Evolutionary conservation across 2,113 vertebrate species (phyloP).

Genomic region (Nothobranchius furzeri): DNA sequence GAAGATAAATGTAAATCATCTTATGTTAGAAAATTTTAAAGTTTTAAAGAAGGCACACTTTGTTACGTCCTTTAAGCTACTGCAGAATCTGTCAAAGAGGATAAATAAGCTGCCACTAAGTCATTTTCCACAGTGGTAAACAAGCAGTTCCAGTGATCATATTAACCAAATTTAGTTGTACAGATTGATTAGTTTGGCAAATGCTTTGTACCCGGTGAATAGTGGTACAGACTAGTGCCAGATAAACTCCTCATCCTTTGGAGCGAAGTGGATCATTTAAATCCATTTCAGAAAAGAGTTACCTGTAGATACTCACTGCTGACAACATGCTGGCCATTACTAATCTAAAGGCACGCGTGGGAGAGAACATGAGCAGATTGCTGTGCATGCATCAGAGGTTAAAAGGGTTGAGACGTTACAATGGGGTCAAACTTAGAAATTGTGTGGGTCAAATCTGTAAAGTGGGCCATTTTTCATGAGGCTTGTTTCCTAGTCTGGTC

Average conservation of each 20-base stretch:
- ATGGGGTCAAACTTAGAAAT: slow-evolving; percentile 53
- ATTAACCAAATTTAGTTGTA: not conserved
- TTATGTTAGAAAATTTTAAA: not conserved
- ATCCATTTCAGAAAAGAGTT: slow-evolving; percentile 33
- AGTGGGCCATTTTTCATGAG: slow-evolving; percentile 74
- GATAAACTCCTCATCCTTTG: slow-evolving; percentile 60
- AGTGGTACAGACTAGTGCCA: slow-evolving; percentile 45
- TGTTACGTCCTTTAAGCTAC: too few species aligned
- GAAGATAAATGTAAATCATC: not conserved
- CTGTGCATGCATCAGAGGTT: not conserved
- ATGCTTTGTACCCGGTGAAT: slow-evolving; percentile 29
- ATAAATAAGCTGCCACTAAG: slow-evolving; percentile 6
- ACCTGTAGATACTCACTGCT: slow-evolving; percentile 38
- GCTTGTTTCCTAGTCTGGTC: slow-evolving; percentile 38
- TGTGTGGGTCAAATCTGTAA: slow-evolving; percentile 61
- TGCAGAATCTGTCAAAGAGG: too few species aligned
- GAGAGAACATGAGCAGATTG: not conserved
- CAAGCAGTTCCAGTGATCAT: not conserved
- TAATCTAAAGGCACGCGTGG: slow-evolving; percentile 35
- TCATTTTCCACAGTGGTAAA: slow-evolving; percentile 16
- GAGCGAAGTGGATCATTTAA: slow-evolving; percentile 54
- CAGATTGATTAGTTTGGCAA: slow-evolving; percentile 11
- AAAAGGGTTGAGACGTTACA: slow-evolving; percentile 41
- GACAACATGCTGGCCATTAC: slow-evolving; percentile 52
- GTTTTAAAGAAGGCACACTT: too few species aligned